Percentiles rank a stretch among this genome's conserved stretches.
Conservation (phyloP, 2,797 vertebrate genomes). For the Eulemur mongoz region DNA sequence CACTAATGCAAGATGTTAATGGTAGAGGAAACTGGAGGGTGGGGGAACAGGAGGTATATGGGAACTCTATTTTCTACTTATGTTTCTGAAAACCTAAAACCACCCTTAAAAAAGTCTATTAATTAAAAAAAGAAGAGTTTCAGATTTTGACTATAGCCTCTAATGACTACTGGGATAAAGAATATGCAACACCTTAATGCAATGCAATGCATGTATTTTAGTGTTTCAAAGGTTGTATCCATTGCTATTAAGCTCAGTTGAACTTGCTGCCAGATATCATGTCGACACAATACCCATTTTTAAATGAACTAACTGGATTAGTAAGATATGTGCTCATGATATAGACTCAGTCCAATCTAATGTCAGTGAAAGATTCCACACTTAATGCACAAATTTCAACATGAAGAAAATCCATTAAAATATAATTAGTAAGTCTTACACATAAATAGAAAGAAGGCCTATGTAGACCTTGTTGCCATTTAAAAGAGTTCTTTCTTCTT, state of each 20-base stretch:
- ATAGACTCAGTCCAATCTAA: background rate
- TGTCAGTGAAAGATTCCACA: background rate
- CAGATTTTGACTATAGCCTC: background rate
- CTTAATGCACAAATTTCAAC: background rate
- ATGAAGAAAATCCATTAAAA: background rate
- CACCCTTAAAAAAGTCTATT: background rate
- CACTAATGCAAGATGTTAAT: background rate
- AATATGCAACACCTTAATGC: background rate
- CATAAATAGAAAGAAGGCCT: background rate
- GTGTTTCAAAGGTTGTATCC: background rate
- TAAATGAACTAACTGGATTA: constrained; percentile 3
- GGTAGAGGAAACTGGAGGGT: background rate
- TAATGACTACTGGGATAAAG: background rate
- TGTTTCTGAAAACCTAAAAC: constrained; percentile 21
- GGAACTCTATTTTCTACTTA: background rate
- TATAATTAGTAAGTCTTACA: background rate
- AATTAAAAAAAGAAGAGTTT: background rate
- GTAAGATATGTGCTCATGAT: background rate
- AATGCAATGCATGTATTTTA: background rate
- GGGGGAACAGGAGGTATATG: background rate
- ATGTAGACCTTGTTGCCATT: background rate
- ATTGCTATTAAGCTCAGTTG: background rate
- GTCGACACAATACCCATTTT: background rate
- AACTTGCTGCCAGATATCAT: background rate
- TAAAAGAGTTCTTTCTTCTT: constrained; percentile 24